A percentile compares a stretch with the other conserved stretches of the same genome.
These are phyloP conservation scores for Orthonychiurus folsomi DNA, from an alignment of 2,888 invertebrate species.

Conservation along the genomic window DNA sequence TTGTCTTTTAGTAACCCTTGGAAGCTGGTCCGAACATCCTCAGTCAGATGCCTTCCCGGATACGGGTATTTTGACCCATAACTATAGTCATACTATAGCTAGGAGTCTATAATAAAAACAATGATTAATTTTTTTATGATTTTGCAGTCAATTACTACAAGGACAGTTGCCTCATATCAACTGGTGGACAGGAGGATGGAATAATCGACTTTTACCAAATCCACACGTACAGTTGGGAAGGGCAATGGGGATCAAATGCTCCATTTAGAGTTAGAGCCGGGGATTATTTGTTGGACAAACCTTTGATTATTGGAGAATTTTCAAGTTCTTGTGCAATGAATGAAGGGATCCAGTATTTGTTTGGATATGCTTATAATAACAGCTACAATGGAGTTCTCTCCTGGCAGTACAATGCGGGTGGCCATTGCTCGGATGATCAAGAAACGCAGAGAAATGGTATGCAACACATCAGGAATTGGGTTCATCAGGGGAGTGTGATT, in stretches of 20 bases:
- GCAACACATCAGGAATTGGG: constrained; percentile 14
- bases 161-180: constrained; percentile 31
- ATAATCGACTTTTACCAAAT: constrained; percentile 41
- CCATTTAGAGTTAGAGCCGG: constrained; percentile 34
- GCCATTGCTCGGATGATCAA: constrained; percentile 36
- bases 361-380: constrained; percentile 31
- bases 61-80: constrained; percentile 21
- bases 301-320: constrained; percentile 41
- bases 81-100: background rate
- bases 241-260: constrained; percentile 35
- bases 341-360: constrained; percentile 29
- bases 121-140: constrained; percentile 10
- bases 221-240: constrained; percentile 40
- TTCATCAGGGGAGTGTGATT: background rate
- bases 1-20: constrained; percentile 40
- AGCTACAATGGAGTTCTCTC: constrained; percentile 37
- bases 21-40: constrained; percentile 40
- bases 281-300: constrained; percentile 38
- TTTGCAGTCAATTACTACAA: constrained; percentile 36
- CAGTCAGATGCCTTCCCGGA: constrained; percentile 40
- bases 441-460: constrained; percentile 32
- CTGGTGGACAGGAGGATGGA: constrained; percentile 33
- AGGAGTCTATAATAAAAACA: background rate
- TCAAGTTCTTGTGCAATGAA: constrained; percentile 30
- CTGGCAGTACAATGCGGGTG: constrained; percentile 39